Base-by-base conservation (phyloP, 2,888 invertebrate species). In the Platynereis dumerilii region DNA sequence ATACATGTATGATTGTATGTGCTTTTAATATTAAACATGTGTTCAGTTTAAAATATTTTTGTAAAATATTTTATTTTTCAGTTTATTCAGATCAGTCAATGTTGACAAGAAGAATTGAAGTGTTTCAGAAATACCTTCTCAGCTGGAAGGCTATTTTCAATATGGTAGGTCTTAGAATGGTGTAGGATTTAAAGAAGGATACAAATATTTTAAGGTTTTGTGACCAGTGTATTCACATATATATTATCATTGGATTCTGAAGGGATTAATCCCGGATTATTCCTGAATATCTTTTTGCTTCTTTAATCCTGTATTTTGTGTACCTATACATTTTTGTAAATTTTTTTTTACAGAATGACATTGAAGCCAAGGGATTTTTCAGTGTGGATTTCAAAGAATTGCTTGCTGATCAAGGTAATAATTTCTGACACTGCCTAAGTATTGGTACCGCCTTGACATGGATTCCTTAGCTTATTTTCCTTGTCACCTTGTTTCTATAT, bases 81-180 rank as follows among this genome's bases (percentile, higher is more conserved):
- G 87, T 71, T 10, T 82, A 80, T 82, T 58, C 88, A 65, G 86
- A 87, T 17, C 84, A 86, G 34, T 87, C 86, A 12, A 80, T 84
- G 0, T 81, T 87, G 22, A 83, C 87, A 3, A 80, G 80, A 60
- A 88, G 87, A 74, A 80, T 89, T 2, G 80, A 86, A 74, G 83
- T 86, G 7, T 85, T 89, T 71, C 87, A 89, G 77, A 80, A 83
- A 2, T 91, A 88, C 76, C 85, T 90, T 48, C 76, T 83, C 60
- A 83, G 81, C 62, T 86, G 87, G 76, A 76, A 78, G 63, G 65
- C 71, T 17, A 60, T 75, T n/a, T 79, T 73, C 69, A 73, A 78
- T 57, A 69, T 75, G 70, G 79, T 80, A 67, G 72, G 74, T 34
- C 12, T 34, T 7, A 34, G 12, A 34, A 12, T 34, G n/a, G n/a